phyloP scores from a whole-genome alignment of 2,797 vertebrate genomes.

The Siniperca scherzeri region DNA sequence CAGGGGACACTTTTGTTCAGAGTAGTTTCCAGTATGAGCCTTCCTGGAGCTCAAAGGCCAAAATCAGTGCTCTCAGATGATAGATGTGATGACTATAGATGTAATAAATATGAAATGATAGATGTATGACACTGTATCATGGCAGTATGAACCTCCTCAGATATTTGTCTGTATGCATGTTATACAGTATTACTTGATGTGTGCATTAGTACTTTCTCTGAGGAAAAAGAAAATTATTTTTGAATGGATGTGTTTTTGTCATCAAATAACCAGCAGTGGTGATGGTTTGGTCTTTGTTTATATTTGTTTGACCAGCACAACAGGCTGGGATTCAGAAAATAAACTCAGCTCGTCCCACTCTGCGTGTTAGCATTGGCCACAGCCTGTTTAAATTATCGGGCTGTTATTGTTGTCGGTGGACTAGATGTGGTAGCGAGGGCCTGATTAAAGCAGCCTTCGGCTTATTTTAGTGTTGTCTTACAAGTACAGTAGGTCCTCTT shows the following conservation, averaged over 20 bases:
- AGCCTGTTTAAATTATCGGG: constrained; percentile 50
- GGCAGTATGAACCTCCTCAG: background rate
- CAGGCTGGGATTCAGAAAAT: constrained; percentile 47
- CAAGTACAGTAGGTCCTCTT: constrained; percentile 45
- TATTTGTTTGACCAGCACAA: constrained; percentile 56
- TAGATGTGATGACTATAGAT: background rate
- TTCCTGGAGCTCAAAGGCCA: background rate
- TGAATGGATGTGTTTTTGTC: constrained; percentile 35
- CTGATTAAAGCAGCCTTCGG: constrained; percentile 73
- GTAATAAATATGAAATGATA: too few relatives aligned
- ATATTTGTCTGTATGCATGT: constrained; percentile 4
- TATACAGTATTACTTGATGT: background rate
- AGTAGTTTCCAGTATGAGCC: background rate
- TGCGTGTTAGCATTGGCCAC: constrained; percentile 61
- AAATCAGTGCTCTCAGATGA: background rate
- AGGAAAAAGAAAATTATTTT: background rate
- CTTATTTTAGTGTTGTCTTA: constrained; percentile 62
- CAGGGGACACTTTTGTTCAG: constrained; percentile 4
- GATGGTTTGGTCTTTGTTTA: constrained; percentile 55
- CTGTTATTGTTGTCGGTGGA: constrained; percentile 69
- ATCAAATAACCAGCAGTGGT: constrained; percentile 35
- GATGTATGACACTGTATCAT: background rate
- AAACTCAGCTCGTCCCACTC: constrained; percentile 38
- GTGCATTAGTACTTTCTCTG: background rate
- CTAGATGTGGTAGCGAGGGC: constrained; percentile 67